Evolutionary conservation across 1,140 invertebrate genomes (phyloP), one percentile per base, ranked within the genome.

Genomic region (Diprion similis): DNA sequence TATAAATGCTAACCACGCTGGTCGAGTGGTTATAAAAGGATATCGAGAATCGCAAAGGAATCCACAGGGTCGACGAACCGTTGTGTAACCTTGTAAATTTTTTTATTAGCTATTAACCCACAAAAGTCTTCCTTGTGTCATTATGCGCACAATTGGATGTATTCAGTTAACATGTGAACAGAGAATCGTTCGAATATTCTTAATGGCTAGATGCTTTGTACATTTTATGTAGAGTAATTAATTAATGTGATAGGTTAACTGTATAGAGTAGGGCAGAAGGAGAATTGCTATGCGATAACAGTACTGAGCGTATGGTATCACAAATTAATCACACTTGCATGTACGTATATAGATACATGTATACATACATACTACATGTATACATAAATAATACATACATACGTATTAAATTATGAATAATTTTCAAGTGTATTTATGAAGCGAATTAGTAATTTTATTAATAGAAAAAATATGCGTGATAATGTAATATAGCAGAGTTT

Each of bases 1-100:
- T 65, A 48, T 66, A 13, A 71, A 74, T 13, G 59, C 17, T 15
- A 70, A 13, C 66, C 13, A 75, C 47, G 46, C 51, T 10, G 24
- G 48, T 65, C 46, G 45, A 59, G 47, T 71, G 24, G 17, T 71
- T 65, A 46, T 64, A 24, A 64, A 64, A 68, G 19, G 13, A 13
- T 24, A 24, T 68, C 15, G 45, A 17, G 15, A 17, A 70, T 3
- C 8, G 19, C 46, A 37, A 48, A 51, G 46, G 17, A 17, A 45
- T 37, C 10, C 45, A 37, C 24, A 68, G 6, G 15, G 13, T 15
- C 59, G 59, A 15, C 13, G 59, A 18, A 15, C 59, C 17, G 13
- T 64, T 64, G 17, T 64, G 17, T 15, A 64, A 15, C 13, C 17
- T 64, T 64, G 13, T 17, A 64, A 18, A 18, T 64, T 64, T 64